Conservation (phyloP, 2,888 invertebrate species). For the Lymantria dispar region DNA sequence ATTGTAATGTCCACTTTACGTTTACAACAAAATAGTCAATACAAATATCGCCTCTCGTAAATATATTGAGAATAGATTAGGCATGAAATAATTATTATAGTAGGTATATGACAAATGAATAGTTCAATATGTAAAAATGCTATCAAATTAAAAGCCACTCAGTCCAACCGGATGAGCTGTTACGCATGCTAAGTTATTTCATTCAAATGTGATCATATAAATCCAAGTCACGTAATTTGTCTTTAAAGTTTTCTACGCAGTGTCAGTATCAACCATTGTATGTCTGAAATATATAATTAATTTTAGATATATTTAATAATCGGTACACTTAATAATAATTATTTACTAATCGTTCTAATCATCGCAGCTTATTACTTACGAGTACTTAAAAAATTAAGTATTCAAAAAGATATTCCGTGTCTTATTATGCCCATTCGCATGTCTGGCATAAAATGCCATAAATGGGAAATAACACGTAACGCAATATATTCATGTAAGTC, state of each 20-base stretch:
- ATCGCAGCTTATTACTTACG: too few relatives aligned
- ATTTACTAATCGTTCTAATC: too few relatives aligned
- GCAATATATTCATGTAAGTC: too few relatives aligned
- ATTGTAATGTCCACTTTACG: background rate
- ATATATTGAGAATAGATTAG: background rate
- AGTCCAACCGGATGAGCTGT: constrained; percentile 43
- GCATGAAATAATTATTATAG: background rate
- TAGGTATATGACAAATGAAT: constrained; percentile 34
- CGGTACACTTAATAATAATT: too few relatives aligned
- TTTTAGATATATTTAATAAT: too few relatives aligned
- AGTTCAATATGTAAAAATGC: constrained; percentile 39
- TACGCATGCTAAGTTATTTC: constrained; percentile 46
- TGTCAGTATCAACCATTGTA: too few relatives aligned
- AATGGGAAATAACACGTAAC: too few relatives aligned
- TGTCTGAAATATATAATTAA: too few relatives aligned
- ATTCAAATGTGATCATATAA: constrained; percentile 56
- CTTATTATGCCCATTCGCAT: too few relatives aligned
- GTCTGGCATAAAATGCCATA: too few relatives aligned
- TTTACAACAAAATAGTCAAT: background rate
- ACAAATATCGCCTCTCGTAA: background rate
- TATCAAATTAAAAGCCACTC: constrained; percentile 49
- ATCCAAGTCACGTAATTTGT: constrained; percentile 62
- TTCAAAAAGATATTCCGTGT: too few relatives aligned
- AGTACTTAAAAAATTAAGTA: too few relatives aligned
- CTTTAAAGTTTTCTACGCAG: constrained; percentile 9